Percentiles rank a stretch among this genome's conserved stretches.
phyloP scores from a whole-genome alignment of 2,113 vertebrate genomes.

The Orcinus orca region DNA sequence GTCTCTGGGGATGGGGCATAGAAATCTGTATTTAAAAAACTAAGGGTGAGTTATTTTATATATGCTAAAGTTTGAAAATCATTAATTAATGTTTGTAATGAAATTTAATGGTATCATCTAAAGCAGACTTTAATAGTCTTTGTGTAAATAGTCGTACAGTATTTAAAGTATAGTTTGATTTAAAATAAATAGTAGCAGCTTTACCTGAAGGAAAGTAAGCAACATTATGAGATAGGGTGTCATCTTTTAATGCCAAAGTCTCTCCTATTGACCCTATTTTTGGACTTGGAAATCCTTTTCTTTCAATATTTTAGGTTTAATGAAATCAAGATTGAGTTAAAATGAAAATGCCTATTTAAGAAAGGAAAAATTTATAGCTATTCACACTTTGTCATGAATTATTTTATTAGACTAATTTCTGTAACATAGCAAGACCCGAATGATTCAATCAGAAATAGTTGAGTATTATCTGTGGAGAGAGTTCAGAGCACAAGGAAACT shows the following conservation, averaged over 20 bases:
- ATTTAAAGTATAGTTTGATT: background rate
- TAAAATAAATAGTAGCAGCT: background rate
- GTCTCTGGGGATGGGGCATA: background rate
- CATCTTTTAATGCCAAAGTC: background rate
- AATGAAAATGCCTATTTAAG: background rate
- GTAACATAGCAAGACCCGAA: background rate
- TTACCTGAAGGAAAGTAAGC: background rate
- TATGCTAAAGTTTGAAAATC: background rate
- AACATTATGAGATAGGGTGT: background rate
- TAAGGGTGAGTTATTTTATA: background rate
- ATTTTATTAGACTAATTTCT: background rate
- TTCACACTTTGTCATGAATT: background rate
- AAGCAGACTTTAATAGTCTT: background rate
- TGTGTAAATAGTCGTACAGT: background rate
- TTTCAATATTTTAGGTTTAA: background rate
- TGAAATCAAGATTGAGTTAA: background rate
- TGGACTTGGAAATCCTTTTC: background rate
- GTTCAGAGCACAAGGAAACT: background rate
- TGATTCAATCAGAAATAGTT: background rate
- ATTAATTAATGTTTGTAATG: background rate
- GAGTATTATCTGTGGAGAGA: constrained; percentile 6
- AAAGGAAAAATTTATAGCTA: background rate
- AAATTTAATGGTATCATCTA: background rate
- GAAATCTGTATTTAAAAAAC: background rate
- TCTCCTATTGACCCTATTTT: background rate